Evolutionary conservation across 2,113 vertebrate genomes (phyloP), one percentile per base, ranked within the genome.

Genomic region (Brachypodius melanocephalos): DNA sequence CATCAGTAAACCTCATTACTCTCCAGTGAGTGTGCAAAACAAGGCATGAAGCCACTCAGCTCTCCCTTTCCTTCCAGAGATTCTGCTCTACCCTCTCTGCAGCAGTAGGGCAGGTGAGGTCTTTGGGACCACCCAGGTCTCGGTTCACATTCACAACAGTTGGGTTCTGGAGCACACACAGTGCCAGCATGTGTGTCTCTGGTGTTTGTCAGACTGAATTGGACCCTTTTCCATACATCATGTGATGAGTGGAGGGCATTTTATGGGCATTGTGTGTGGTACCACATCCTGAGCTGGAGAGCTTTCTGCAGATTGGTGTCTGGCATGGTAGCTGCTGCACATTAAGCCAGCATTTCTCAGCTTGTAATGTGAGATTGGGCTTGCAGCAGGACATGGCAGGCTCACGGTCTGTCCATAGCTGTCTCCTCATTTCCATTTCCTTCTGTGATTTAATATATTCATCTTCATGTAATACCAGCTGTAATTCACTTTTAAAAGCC

Each of bases 231-330:
- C 55, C 31, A 7, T n/a, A n/a, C 6, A 20, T 42, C 43, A 42
- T 1, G 18, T 1, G 1, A 8, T 43, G 17, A 58, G 21, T 29
- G 54, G 48, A 31, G 43, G 32, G 10, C 40, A 24, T 75, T 67
- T 67, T 83, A 11, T 16, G 17, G 32, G 32, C 0, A 0, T 18
- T 40, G 19, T 0, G 0, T 26, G 38, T 63, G 67, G 52, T 26
- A 38, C n/a, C 45, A 18, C 0, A 0, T 28, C 3, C 1, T 24
- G 58, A 80, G 9, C 31, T 28, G 34, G 31, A 79, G 49, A 72
- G 36, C 12, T 63, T 45, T 72, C 67, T 86, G 49, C 21, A 24
- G 14, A 26, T 28, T 20, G 57, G 10, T 88, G 26, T 58, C 71
- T 75, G 80, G 46, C 31, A 4, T 31, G 31, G 31, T 48, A 75